Base-by-base conservation (phyloP, 1,140 invertebrate species). In the Asobara japonica region DNA sequence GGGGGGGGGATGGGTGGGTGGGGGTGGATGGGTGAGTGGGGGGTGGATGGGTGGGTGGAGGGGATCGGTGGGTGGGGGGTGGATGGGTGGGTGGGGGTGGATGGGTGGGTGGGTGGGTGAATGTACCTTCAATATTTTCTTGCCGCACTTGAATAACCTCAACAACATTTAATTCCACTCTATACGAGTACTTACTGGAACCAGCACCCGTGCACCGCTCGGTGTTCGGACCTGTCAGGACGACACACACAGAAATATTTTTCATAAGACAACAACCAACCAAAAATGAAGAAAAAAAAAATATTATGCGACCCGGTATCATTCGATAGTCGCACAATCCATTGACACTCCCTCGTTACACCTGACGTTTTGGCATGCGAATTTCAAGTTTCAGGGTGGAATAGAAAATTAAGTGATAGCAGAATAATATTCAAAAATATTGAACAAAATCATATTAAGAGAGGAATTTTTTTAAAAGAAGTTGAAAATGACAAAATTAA, bases 141-240 rank as follows among this genome's bases (percentile, higher is more conserved):
- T n/a, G n/a, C n/a, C n/a, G n/a, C n/a, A n/a, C 31, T 18, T 38
- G 20, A 13, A 62, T 8, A 36, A 22, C 20, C 31, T 13, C 8
- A 20, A 61, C 8, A 16, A 45, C 3, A 45, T 30, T 48, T 64
- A n/a, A n/a, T n/a, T 61, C 66, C 68, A 64, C 64, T 68, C 69
- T 71, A 76, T 74, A 77, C 76, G 71, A 82, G 76, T 90, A 90
- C 89, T 90, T 90, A 90, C 89, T 90, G 83, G 88, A 87, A 78
- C 88, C 88, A 73, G 79, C 78, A 80, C 87, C 88, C 81, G 88
- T 79, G 84, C 89, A 90, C 78, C 86, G 87, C 79, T 87, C 80
- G 79, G 85, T 81, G 79, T 90, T 87, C 70, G 89, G 89, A 89
- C 89, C 89, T 90, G 87, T 79, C 77, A 45, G 41, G 79, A 76